These are phyloP conservation scores for Tiliqua scincoides DNA, from an alignment of 2,113 vertebrate species.

Conservation along the genomic window DNA sequence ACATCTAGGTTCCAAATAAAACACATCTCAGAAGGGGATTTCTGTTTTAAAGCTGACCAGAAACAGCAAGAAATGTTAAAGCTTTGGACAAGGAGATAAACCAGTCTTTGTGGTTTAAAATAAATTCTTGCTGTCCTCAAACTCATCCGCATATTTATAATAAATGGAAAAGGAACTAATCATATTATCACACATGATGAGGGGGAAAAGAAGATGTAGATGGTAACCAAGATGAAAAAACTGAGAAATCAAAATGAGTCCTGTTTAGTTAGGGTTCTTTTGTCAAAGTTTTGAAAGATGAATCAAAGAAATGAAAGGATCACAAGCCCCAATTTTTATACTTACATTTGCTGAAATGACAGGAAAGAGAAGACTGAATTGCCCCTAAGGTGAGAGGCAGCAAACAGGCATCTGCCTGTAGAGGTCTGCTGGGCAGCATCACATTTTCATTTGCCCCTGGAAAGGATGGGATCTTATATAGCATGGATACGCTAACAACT, in stretches of 20 bases:
- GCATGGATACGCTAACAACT: constrained; percentile 20
- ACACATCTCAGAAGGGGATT: not conserved
- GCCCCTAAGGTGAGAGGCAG: constrained; percentile 9
- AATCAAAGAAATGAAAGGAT: constrained; percentile 25
- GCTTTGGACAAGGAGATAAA: constrained; percentile 1
- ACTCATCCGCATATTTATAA: not conserved
- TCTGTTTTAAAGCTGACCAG: not conserved
- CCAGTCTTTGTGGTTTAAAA: constrained; percentile 26
- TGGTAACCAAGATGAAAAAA: not conserved
- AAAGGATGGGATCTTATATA: not conserved
- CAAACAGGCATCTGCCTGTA: not conserved
- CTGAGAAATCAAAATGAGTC: constrained; percentile 24
- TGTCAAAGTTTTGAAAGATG: constrained; percentile 4
- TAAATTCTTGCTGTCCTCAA: not conserved
- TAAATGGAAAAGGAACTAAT: constrained; percentile 23
- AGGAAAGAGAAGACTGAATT: constrained; percentile 43
- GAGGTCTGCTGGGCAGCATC: not conserved
- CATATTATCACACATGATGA: not conserved
- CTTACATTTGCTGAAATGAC: constrained; percentile 68
- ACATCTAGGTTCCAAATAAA: not conserved
- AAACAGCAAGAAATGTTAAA: constrained; percentile 33
- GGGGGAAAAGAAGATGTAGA: not conserved
- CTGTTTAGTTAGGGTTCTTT: not conserved
- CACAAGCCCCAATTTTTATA: constrained; percentile 48
- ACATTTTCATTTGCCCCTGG: constrained; percentile 13